Evolutionary conservation across 2,113 vertebrate species (phyloP).

Genomic region (Sceloporus undulatus): DNA sequence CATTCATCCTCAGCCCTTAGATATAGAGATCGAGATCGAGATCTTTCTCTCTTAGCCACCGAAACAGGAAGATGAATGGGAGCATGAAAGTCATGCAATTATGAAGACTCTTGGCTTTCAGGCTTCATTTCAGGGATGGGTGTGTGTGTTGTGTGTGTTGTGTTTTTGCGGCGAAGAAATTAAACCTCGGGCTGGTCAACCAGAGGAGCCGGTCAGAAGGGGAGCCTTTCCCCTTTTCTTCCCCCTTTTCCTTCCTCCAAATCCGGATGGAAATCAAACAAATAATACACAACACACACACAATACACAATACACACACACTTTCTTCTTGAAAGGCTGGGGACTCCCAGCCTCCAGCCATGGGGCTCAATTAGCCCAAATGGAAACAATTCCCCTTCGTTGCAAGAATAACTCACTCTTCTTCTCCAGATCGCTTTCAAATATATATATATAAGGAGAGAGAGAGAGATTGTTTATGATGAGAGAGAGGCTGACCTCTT

Average conservation of each 20-base stretch:
- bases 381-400: conserved; percentile 92
- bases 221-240: too few species aligned
- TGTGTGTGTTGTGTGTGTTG: too few species aligned
- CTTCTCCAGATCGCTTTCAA: conserved; percentile 85
- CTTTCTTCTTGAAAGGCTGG: conserved; percentile 62
- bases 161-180: conserved; percentile 85
- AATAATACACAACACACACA: not conserved
- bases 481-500: conserved; percentile 86
- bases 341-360: conserved; percentile 80
- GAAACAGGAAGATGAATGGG: conserved; percentile 84
- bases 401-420: conserved; percentile 88
- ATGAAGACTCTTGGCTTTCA: conserved; percentile 87
- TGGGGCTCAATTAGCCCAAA: conserved; percentile 92
- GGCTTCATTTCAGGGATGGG: conserved; percentile 81
- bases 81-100: conserved; percentile 88
- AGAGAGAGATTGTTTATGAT: conserved; percentile 78
- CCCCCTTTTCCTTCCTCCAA: conserved; percentile 61
- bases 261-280: conserved; percentile 77
- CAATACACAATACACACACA: not conserved
- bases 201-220: conserved; percentile 61
- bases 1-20: conserved; percentile 74
- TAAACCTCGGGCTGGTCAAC: conserved; percentile 79
- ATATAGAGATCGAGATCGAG: too few species aligned
- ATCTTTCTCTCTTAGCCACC: conserved; percentile 81
- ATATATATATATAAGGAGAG: conserved; percentile 23